These are phyloP conservation scores for Petrophora chlorosata DNA, from an alignment of 2,888 invertebrate genomes.

Conservation along the genomic window DNA sequence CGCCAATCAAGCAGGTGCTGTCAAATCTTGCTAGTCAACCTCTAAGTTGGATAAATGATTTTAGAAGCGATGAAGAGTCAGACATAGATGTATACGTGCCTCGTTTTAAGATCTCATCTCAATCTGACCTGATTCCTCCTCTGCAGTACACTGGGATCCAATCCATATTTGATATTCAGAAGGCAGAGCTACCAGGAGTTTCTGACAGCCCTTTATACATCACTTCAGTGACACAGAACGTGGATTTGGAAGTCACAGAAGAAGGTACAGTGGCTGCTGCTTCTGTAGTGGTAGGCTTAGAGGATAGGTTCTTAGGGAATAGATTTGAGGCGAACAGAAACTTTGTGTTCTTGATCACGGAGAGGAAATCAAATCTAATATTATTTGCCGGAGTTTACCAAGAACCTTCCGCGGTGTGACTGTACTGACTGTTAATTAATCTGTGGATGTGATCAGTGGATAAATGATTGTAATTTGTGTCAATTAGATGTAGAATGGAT, in stretches of 20 bases:
- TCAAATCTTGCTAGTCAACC: constrained; percentile 75
- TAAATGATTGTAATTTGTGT: constrained; percentile 19
- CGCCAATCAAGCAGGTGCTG: constrained; percentile 75
- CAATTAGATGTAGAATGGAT: constrained; percentile 15
- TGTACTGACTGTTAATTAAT: background rate
- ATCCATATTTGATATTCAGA: constrained; percentile 84
- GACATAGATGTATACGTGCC: constrained; percentile 85
- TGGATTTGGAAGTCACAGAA: constrained; percentile 89
- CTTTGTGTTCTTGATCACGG: constrained; percentile 86
- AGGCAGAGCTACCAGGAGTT: constrained; percentile 85
- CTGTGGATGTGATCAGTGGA: constrained; percentile 7
- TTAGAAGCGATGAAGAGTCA: constrained; percentile 68
- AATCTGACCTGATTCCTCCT: constrained; percentile 69
- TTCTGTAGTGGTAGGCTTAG: constrained; percentile 79
- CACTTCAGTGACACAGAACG: constrained; percentile 86
- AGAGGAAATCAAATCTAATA: constrained; percentile 83
- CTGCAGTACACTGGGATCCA: constrained; percentile 84
- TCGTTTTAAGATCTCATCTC: constrained; percentile 81
- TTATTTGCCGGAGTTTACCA: constrained; percentile 85
- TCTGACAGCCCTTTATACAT: constrained; percentile 82
- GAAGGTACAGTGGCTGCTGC: constrained; percentile 89
- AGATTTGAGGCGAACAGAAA: constrained; percentile 86
- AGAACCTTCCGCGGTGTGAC: constrained; percentile 50
- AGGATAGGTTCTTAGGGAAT: constrained; percentile 74
- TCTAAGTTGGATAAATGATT: constrained; percentile 76